Conservation (phyloP, 2,113 vertebrate genomes). For the Saguinus midas region DNA sequence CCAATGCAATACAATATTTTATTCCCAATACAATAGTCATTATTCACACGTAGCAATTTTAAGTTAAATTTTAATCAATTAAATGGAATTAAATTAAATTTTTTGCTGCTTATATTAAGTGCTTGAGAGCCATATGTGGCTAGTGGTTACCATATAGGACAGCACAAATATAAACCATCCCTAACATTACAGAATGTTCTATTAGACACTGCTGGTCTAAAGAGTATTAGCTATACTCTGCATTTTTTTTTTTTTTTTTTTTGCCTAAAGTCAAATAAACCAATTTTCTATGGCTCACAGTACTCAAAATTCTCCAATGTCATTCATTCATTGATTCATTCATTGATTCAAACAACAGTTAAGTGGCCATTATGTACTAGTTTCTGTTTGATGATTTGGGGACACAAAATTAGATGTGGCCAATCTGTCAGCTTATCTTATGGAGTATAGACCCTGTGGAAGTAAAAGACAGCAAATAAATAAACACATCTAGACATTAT, state of each 20-base stretch:
- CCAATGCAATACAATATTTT: background rate
- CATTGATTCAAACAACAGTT: background rate
- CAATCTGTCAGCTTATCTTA: background rate
- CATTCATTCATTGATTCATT: background rate
- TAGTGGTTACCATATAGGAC: background rate
- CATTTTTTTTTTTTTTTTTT: background rate
- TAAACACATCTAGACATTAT: background rate
- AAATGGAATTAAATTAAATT: background rate
- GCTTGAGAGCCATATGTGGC: background rate
- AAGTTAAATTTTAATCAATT: background rate
- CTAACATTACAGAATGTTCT: background rate
- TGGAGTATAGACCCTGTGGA: background rate
- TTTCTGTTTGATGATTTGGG: background rate
- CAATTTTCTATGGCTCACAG: background rate
- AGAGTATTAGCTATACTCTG: background rate
- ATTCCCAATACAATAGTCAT: background rate
- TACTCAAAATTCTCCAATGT: background rate
- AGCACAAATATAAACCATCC: background rate
- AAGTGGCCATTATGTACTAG: background rate
- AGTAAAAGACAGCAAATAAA: background rate
- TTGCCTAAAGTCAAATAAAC: background rate
- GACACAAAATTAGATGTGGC: background rate
- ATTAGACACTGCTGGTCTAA: background rate
- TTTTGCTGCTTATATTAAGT: background rate
- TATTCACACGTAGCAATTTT: background rate